These are phyloP conservation scores for Episyrphus balteatus DNA, from an alignment of 1,140 invertebrate species.

Conservation along the genomic window DNA sequence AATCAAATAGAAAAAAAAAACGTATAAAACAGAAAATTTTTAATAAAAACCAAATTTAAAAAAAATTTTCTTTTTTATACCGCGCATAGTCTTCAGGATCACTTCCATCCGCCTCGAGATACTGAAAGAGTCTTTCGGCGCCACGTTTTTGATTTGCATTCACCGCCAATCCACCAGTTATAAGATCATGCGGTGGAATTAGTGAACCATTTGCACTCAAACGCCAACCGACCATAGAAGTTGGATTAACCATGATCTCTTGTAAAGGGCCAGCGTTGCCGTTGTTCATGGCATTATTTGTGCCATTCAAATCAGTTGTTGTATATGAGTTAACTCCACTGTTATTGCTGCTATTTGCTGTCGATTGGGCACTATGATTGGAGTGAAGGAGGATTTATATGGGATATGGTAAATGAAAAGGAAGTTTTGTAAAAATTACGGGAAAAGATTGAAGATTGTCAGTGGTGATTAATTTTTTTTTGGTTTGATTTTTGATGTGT, in stretches of 20 bases:
- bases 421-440: too few species aligned
- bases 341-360: neutral
- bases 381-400: neutral
- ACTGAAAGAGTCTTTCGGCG: slow-evolving; percentile 36
- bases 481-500: too few species aligned
- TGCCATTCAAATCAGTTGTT: slow-evolving; percentile 24
- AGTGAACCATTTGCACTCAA: slow-evolving; percentile 33
- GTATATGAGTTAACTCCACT: slow-evolving; percentile 17
- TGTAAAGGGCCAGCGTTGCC: slow-evolving; percentile 29
- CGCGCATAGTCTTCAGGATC: slow-evolving; percentile 39
- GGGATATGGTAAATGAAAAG: too few species aligned
- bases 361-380: neutral
- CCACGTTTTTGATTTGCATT: slow-evolving; percentile 34
- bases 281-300: slow-evolving; percentile 13
- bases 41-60: neutral
- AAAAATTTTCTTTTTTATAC: slow-evolving; percentile 16
- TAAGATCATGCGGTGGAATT: slow-evolving; percentile 32
- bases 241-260: slow-evolving; percentile 35
- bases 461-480: too few species aligned
- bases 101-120: slow-evolving; percentile 37
- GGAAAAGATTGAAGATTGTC: too few species aligned
- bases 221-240: slow-evolving; percentile 36
- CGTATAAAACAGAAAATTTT: neutral
- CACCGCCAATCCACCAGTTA: slow-evolving; percentile 26
- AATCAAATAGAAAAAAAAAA: neutral